A percentile compares a stretch with the other conserved stretches of the same genome.
These are phyloP conservation scores for Notechis scutatus DNA, from an alignment of 2,113 vertebrate genomes.

Conservation along the genomic window DNA sequence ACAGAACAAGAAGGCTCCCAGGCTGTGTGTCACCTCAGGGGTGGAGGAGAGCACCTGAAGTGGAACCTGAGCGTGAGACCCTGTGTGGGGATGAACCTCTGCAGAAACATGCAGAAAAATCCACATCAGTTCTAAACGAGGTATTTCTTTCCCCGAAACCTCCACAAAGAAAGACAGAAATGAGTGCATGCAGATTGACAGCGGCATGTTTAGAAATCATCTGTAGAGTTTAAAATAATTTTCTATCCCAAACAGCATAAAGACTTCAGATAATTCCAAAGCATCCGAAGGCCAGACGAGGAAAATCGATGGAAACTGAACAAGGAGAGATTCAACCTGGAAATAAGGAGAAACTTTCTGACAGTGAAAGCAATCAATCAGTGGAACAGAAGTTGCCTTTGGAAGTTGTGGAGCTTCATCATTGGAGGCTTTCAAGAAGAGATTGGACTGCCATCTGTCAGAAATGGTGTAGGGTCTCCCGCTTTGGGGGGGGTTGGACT, in stretches of 20 bases:
- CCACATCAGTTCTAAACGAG: not conserved
- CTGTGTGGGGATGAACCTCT: not conserved
- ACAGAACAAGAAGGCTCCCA: not conserved
- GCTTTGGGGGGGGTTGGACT: no score
- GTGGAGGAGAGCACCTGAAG: not conserved
- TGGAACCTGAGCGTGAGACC: no score
- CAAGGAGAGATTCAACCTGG: no score
- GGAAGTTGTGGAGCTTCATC: no score
- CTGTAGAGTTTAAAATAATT: not conserved
- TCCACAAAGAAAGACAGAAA: not conserved
- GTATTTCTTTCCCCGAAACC: not conserved
- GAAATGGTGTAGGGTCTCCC: no score
- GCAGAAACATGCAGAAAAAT: not conserved
- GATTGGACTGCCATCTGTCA: no score
- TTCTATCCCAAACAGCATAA: not conserved
- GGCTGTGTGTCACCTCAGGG: not conserved
- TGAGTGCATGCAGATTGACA: not conserved
- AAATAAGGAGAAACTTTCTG: no score
- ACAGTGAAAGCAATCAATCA: no score
- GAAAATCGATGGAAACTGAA: no score
- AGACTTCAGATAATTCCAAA: not conserved
- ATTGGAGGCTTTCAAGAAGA: no score
- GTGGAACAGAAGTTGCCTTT: no score
- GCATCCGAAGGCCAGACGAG: no score
- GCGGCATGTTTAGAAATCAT: not conserved